phyloP scores from a whole-genome alignment of 2,797 vertebrate species.

The Benthosema pterotum region DNA sequence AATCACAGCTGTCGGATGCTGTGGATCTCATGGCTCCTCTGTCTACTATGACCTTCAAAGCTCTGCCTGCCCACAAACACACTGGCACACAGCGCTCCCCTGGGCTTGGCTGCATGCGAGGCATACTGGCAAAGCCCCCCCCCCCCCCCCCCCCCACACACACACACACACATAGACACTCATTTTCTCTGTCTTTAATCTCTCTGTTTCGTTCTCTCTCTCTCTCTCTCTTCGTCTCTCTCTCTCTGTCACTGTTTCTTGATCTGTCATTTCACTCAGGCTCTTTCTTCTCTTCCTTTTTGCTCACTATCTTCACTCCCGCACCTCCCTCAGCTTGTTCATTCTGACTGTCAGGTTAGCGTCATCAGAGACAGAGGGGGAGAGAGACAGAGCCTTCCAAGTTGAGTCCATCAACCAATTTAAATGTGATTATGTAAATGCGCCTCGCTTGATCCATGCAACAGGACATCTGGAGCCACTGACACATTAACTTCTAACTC shows the following conservation, averaged over 20 bases:
- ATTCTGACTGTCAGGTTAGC: slow-evolving; percentile 38
- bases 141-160: too few relatives aligned
- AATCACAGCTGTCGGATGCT: slow-evolving; percentile 22
- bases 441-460: slow-evolving; percentile 48
- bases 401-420: slow-evolving; percentile 59
- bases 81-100: slow-evolving; percentile 37
- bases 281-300: slow-evolving; percentile 1
- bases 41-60: slow-evolving; percentile 39
- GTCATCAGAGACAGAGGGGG: neutral
- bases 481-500: slow-evolving; percentile 49
- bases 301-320: slow-evolving; percentile 26
- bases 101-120: slow-evolving; percentile 50
- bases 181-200: slow-evolving; percentile 39
- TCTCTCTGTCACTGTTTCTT: slow-evolving; percentile 20
- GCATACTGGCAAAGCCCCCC: slow-evolving; percentile 31
- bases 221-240: slow-evolving; percentile 8
- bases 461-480: slow-evolving; percentile 63
- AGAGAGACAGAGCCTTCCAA: slow-evolving; percentile 19
- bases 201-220: slow-evolving; percentile 3
- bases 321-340: slow-evolving; percentile 27
- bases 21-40: slow-evolving; percentile 40
- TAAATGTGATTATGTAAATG: slow-evolving; percentile 72
- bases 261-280: slow-evolving; percentile 27
- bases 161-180: too few relatives aligned
- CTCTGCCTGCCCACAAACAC: slow-evolving; percentile 55